A percentile compares a stretch with the other conserved stretches of the same genome.
phyloP scores from a whole-genome alignment of 2,888 invertebrate species.

The Gryllus longicercus region DNA sequence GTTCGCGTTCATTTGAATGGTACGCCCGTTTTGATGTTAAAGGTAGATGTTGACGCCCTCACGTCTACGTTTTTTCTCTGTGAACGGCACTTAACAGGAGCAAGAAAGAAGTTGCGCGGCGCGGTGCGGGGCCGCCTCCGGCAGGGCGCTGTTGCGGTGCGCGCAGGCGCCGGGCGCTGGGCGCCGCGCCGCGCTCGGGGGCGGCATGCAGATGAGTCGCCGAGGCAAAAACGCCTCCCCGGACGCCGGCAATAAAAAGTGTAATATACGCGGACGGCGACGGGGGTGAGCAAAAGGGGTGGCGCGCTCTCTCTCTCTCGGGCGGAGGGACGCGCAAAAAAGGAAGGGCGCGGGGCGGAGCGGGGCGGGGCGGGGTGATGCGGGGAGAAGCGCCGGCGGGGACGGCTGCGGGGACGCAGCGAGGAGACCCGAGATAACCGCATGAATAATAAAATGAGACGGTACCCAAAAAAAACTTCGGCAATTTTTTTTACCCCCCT shows the following conservation, averaged over 20 bases:
- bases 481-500: conserved; percentile 46
- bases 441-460: conserved; percentile 37
- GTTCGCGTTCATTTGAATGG: no score
- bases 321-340: background rate
- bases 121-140: background rate
- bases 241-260: conserved; percentile 17
- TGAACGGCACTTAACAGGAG: no score
- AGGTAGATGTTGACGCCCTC: no score
- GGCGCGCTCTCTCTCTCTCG: background rate
- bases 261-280: conserved; percentile 7
- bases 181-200: background rate
- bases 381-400: background rate
- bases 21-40: no score
- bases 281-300: conserved; percentile 4
- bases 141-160: background rate
- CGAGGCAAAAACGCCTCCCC: conserved; percentile 17
- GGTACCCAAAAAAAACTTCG: conserved; percentile 40
- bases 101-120: no score
- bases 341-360: background rate
- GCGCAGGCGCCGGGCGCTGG: background rate
- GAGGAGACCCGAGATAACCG: conserved; percentile 44
- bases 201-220: conserved; percentile 5
- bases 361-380: background rate
- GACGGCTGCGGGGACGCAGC: background rate
- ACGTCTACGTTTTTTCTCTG: no score